These are phyloP conservation scores for Nephrotoma guestfalica DNA, from an alignment of 2,888 invertebrate species.

Conservation along the genomic window DNA sequence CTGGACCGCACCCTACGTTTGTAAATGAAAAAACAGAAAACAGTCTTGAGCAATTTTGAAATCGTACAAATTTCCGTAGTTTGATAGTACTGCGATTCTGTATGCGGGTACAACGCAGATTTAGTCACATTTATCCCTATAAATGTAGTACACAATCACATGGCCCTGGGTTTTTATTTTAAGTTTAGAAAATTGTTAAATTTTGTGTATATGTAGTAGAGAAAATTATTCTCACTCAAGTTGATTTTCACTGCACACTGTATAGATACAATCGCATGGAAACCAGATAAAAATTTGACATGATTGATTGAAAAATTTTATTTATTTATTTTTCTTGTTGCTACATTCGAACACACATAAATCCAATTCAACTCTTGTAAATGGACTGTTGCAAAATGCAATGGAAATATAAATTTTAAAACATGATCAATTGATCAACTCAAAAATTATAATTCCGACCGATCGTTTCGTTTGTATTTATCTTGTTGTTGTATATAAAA, in stretches of 20 bases:
- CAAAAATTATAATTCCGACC: background rate
- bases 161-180: background rate
- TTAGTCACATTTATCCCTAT: background rate
- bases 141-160: background rate
- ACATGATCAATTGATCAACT: background rate
- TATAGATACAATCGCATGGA: background rate
- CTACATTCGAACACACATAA: too few relatives aligned
- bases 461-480: background rate
- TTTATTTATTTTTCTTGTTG: background rate
- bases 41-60: background rate
- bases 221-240: background rate
- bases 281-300: background rate
- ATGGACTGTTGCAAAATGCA: background rate
- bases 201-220: background rate
- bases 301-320: background rate
- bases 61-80: background rate
- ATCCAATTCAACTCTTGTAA: background rate
- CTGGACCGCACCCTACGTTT: too few relatives aligned
- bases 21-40: background rate
- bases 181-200: background rate
- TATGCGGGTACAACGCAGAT: background rate
- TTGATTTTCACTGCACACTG: background rate
- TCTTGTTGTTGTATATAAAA: background rate
- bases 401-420: background rate
- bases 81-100: background rate